These are phyloP conservation scores for Apostichopus leukothele DNA, from an alignment of 53 echinoderm and acorn worm genomes.

Conservation along the genomic window DNA sequence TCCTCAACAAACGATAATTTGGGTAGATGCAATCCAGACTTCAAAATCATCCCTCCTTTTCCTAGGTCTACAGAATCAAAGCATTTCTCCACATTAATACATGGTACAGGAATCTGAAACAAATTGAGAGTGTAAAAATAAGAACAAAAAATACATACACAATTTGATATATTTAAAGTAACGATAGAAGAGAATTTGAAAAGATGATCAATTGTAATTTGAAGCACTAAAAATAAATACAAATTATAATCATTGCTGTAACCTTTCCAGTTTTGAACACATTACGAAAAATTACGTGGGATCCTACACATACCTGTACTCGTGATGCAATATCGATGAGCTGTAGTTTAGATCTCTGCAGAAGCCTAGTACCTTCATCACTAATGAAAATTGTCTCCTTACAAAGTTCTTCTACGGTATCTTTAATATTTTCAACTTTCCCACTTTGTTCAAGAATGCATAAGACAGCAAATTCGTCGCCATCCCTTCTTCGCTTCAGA, in stretches of 20 bases:
- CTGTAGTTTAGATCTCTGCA: background rate
- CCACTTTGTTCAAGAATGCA: constrained; percentile 10
- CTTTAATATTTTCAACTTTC: constrained; percentile 8
- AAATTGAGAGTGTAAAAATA: background rate
- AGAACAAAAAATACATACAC: background rate
- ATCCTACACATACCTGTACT: too few relatives aligned
- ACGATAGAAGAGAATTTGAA: too few relatives aligned
- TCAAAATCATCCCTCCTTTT: background rate
- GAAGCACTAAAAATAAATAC: too few relatives aligned
- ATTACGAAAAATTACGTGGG: too few relatives aligned
- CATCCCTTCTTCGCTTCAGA: constrained; percentile 3
- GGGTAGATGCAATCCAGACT: background rate
- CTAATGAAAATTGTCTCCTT: background rate
- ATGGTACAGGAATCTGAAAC: background rate
- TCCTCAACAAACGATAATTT: background rate
- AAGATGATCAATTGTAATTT: too few relatives aligned
- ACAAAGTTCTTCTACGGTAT: background rate
- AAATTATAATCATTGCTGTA: too few relatives aligned
- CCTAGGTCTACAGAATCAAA: background rate
- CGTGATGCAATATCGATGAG: constrained; percentile 4
- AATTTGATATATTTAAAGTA: too few relatives aligned
- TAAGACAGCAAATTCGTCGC: background rate
- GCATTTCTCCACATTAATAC: constrained; percentile 4
- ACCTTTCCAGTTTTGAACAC: too few relatives aligned
- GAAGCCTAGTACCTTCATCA: background rate